These are phyloP conservation scores for Vimba vimba DNA, from an alignment of 2,113 vertebrate genomes.

Conservation along the genomic window DNA sequence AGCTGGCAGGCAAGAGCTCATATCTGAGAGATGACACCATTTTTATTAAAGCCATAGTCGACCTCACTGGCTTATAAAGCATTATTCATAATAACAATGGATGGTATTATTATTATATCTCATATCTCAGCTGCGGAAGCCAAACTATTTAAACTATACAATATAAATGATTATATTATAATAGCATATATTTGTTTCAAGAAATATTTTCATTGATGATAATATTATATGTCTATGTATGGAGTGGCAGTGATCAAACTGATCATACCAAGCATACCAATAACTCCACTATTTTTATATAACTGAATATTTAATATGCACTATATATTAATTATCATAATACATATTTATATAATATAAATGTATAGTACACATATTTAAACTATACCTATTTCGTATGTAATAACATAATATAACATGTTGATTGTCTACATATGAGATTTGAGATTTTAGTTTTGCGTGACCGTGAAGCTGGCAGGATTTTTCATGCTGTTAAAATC, in stretches of 20 bases:
- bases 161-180: not conserved
- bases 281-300: not conserved
- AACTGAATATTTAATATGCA: not conserved
- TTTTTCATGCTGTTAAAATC: not conserved
- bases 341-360: not conserved
- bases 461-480: not conserved
- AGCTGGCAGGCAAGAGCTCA: slow-evolving; percentile 90
- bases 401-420: not conserved
- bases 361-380: not conserved
- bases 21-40: slow-evolving; percentile 94
- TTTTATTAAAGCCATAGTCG: slow-evolving; percentile 98
- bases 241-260: not conserved
- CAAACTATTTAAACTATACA: not conserved
- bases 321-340: slow-evolving; percentile 2
- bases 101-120: not conserved
- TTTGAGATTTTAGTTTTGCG: not conserved
- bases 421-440: not conserved
- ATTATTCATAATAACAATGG: not conserved
- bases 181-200: not conserved
- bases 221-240: not conserved
- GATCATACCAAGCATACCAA: not conserved
- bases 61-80: slow-evolving; percentile 90
- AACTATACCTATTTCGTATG: not conserved
- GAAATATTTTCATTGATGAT: not conserved
- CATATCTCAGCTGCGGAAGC: slow-evolving; percentile 13